phyloP scores from a whole-genome alignment of 2,888 invertebrate species.

The Microctonus aethiopoides region DNA sequence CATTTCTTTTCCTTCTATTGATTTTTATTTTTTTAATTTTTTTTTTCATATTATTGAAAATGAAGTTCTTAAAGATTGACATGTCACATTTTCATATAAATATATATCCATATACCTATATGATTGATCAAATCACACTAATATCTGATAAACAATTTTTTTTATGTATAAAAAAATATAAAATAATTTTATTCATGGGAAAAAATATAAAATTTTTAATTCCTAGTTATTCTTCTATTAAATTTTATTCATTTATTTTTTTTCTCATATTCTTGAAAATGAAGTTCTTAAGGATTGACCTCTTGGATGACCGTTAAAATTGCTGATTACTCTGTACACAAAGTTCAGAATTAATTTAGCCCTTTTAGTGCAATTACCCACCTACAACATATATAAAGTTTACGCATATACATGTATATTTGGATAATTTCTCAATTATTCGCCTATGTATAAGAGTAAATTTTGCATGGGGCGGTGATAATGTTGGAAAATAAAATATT shows the following conservation, averaged over 20 bases:
- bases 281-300: constrained; percentile 12
- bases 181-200: too few relatives aligned
- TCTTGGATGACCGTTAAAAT: constrained; percentile 41
- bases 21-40: background rate
- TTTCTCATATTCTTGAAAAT: background rate
- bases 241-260: background rate
- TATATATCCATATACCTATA: background rate
- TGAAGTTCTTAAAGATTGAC: constrained; percentile 9
- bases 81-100: too few relatives aligned
- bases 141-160: background rate
- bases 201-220: background rate
- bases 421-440: constrained; percentile 45
- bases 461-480: constrained; percentile 24
- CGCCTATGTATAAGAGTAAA: constrained; percentile 24
- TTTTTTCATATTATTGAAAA: background rate
- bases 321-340: constrained; percentile 36
- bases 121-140: background rate
- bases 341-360: constrained; percentile 26
- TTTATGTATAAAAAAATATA: too few relatives aligned
- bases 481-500: background rate
- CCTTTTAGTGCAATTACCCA: constrained; percentile 36
- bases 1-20: background rate
- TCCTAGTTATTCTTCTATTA: background rate
- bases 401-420: constrained; percentile 27
- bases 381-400: background rate